Evolutionary conservation across 1,140 invertebrate genomes (phyloP).

Genomic region (Drosophila miranda): DNA sequence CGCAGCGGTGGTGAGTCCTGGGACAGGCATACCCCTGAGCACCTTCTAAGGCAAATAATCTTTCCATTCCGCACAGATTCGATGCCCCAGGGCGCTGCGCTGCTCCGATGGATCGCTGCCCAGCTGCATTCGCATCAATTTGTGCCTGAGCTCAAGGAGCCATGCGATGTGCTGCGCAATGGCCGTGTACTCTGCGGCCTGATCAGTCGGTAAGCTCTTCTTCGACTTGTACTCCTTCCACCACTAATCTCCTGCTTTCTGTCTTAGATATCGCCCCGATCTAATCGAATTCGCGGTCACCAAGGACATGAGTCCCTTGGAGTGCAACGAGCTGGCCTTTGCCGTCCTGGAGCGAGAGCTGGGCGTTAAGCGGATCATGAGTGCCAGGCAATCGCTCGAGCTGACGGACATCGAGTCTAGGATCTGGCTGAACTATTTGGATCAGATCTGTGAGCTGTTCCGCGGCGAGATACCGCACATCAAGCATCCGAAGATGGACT

Average conservation of each 20-base stretch:
- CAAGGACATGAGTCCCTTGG: conserved; percentile 85
- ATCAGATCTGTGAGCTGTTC: conserved; percentile 93
- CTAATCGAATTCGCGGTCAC: conserved; percentile 89
- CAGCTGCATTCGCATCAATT: conserved; percentile 72
- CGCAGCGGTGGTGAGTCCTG: conserved; percentile 70
- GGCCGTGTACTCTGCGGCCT: conserved; percentile 77
- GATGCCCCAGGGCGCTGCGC: conserved; percentile 59
- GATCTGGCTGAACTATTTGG: conserved; percentile 91
- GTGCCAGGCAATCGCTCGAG: conserved; percentile 90
- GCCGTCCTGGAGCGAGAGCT: conserved; percentile 90
- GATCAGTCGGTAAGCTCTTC: conserved; percentile 67
- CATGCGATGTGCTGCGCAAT: conserved; percentile 78
- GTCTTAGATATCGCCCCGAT: conserved; percentile 92
- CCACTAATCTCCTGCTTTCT: not conserved
- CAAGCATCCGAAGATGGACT: conserved; percentile 88
- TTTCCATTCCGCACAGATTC: conserved; percentile 37
- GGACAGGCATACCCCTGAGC: no score
- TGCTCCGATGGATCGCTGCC: conserved; percentile 76
- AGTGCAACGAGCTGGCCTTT: conserved; percentile 92
- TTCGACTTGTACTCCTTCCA: no score
- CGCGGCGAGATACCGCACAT: conserved; percentile 91
- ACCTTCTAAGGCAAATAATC: not conserved
- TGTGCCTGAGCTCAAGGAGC: conserved; percentile 64
- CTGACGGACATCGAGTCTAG: conserved; percentile 89
- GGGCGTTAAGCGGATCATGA: conserved; percentile 90